Evolutionary conservation across 1,140 invertebrate genomes (phyloP).

Genomic region (Drosophila funebris): DNA sequence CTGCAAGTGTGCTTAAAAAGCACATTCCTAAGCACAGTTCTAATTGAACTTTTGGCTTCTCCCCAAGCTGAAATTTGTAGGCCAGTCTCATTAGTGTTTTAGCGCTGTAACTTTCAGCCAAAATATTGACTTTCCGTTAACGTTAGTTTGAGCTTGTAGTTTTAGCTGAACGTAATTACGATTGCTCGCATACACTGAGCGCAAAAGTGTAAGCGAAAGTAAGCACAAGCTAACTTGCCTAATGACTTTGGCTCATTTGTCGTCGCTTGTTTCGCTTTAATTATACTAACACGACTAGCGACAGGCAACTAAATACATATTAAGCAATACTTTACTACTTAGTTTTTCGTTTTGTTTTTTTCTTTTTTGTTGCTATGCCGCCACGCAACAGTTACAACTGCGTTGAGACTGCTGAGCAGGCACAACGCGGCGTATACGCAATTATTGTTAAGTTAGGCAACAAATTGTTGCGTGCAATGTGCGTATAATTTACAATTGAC

Average conservation of each 20-base stretch:
- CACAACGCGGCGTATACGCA: slow-evolving; percentile 28
- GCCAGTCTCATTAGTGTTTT: slow-evolving; percentile 9
- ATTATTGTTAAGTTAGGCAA: neutral
- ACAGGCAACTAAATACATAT: slow-evolving; percentile 31
- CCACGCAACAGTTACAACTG: slow-evolving; percentile 29
- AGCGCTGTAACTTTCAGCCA: slow-evolving; percentile 7
- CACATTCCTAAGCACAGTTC: no score
- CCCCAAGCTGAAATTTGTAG: neutral
- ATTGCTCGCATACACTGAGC: neutral
- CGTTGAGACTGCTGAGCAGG: neutral
- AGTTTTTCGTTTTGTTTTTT: neutral
- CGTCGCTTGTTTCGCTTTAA: slow-evolving; percentile 27
- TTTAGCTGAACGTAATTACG: slow-evolving; percentile 26
- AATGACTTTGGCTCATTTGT: slow-evolving; percentile 42
- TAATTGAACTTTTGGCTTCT: neutral
- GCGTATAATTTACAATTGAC: slow-evolving; percentile 45
- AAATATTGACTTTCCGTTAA: slow-evolving; percentile 37
- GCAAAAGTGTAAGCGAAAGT: neutral
- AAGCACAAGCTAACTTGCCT: slow-evolving; percentile 14
- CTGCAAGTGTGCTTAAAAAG: no score
- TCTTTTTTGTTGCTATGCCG: neutral
- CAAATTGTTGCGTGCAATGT: slow-evolving; percentile 41
- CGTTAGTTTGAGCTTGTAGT: slow-evolving; percentile 1
- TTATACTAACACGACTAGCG: slow-evolving; percentile 23
- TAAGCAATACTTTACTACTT: neutral